phyloP scores from a whole-genome alignment of 2,888 invertebrate species.

The Caenorhabditis panamensis region DNA sequence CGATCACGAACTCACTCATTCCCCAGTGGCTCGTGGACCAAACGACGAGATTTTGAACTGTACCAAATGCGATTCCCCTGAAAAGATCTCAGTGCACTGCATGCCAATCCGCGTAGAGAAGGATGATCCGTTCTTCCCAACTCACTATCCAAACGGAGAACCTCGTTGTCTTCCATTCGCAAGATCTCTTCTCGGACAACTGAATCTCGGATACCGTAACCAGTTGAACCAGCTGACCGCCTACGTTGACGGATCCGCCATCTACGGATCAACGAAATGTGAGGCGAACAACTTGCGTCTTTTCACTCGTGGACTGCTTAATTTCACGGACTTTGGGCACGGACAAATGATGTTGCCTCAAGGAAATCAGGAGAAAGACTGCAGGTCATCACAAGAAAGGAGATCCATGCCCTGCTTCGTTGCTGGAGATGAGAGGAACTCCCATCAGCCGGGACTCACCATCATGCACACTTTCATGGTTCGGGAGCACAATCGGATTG shows the following conservation, averaged over 20 bases:
- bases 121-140: slow-evolving; percentile 91
- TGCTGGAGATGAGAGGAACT: slow-evolving; percentile 78
- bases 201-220: slow-evolving; percentile 85
- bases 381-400: slow-evolving; percentile 73
- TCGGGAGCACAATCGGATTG: slow-evolving; percentile 81
- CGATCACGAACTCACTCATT: slow-evolving; percentile 86
- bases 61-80: slow-evolving; percentile 88
- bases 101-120: slow-evolving; percentile 93
- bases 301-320: slow-evolving; percentile 82
- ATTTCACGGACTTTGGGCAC: slow-evolving; percentile 80
- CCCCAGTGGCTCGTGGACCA: slow-evolving; percentile 79
- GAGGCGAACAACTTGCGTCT: slow-evolving; percentile 89
- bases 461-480: slow-evolving; percentile 80
- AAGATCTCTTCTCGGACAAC: slow-evolving; percentile 94
- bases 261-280: slow-evolving; percentile 93
- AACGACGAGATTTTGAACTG: slow-evolving; percentile 81
- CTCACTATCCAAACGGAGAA: slow-evolving; percentile 89
- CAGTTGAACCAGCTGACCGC: slow-evolving; percentile 86
- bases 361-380: slow-evolving; percentile 80
- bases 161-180: slow-evolving; percentile 95
- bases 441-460: slow-evolving; percentile 80
- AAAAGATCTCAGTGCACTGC: slow-evolving; percentile 94
- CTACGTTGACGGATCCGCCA: slow-evolving; percentile 87
- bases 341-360: slow-evolving; percentile 80
- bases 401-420: slow-evolving; percentile 78